Percentiles rank a stretch among this genome's conserved stretches.
Conservation (phyloP, 2,888 invertebrate species). For the Tiliacea aurago region DNA sequence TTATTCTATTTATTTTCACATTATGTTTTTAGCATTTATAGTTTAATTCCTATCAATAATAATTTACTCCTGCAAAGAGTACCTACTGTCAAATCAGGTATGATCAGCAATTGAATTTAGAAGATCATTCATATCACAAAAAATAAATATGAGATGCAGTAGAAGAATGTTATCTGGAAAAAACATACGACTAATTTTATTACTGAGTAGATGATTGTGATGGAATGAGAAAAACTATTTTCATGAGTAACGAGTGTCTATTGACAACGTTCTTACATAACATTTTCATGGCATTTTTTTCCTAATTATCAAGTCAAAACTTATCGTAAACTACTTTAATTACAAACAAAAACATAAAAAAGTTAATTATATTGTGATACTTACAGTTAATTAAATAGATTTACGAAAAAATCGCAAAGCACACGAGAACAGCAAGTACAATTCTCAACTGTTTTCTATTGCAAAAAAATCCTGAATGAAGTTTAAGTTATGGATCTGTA, state of each 20-base stretch:
- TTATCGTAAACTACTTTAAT: neutral
- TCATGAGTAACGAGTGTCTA: slow-evolving; percentile 36
- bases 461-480: neutral
- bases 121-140: neutral
- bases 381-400: slow-evolving; percentile 65
- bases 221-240: slow-evolving; percentile 36
- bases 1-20: neutral
- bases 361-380: slow-evolving; percentile 44
- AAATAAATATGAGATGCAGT: neutral
- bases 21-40: no score
- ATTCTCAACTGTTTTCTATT: slow-evolving; percentile 57
- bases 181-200: neutral
- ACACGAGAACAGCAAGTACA: slow-evolving; percentile 68
- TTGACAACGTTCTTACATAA: slow-evolving; percentile 71
- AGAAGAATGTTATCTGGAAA: neutral
- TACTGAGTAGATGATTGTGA: neutral
- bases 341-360: neutral
- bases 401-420: slow-evolving; percentile 40
- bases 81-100: slow-evolving; percentile 38
- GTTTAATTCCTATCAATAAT: neutral
- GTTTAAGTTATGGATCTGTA: neutral
- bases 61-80: neutral
- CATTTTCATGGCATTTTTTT: slow-evolving; percentile 43
- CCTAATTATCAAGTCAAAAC: neutral
- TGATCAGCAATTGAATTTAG: slow-evolving; percentile 11